phyloP scores from a whole-genome alignment of 2,797 vertebrate genomes.

The Carcharodon carcharias region DNA sequence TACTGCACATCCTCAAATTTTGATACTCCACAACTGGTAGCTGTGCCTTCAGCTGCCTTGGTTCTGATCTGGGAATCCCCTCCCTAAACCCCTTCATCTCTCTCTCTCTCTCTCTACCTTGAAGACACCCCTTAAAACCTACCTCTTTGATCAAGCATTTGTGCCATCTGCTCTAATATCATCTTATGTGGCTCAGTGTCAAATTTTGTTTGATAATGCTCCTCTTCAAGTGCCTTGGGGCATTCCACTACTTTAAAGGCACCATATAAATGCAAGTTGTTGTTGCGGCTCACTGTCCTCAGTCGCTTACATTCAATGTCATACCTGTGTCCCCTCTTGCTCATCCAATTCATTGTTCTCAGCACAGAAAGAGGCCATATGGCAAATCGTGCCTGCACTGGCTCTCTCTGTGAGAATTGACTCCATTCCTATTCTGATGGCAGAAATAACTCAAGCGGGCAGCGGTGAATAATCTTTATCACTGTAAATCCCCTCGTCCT shows the following conservation, averaged over 20 bases:
- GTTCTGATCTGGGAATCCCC: background rate
- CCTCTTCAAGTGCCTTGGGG: background rate
- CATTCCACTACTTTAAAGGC: background rate
- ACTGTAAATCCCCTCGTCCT: background rate
- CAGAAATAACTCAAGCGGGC: background rate
- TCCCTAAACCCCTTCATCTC: background rate
- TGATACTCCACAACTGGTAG: no score
- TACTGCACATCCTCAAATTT: background rate
- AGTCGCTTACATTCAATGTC: background rate
- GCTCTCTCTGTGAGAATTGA: background rate
- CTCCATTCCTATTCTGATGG: background rate
- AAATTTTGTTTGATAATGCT: no score
- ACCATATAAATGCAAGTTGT: background rate
- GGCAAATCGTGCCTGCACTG: background rate
- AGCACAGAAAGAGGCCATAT: background rate
- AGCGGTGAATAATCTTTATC: background rate
- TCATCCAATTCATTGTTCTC: background rate
- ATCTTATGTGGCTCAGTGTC: no score
- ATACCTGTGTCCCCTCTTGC: background rate
- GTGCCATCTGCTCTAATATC: background rate
- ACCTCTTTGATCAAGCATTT: background rate
- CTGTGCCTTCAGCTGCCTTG: background rate
- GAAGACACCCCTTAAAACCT: background rate
- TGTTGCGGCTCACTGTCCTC: background rate
- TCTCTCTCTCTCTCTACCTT: background rate